phyloP scores from a whole-genome alignment of 2,888 invertebrate genomes.

The Xestia ashworthii region DNA sequence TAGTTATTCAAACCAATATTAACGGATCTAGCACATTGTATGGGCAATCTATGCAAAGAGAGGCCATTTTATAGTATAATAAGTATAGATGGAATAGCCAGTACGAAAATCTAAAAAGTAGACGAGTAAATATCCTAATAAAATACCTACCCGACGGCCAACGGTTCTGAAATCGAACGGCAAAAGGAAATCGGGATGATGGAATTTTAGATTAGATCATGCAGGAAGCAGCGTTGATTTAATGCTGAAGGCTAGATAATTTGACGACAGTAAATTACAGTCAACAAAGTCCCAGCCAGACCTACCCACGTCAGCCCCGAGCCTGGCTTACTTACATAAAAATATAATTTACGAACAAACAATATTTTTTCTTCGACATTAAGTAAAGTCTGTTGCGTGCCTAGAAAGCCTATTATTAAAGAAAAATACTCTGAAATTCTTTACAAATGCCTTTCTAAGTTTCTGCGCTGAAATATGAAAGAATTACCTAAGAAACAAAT shows the following conservation, averaged over 20 bases:
- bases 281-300: background rate
- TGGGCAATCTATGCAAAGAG: no score
- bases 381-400: conserved; percentile 62
- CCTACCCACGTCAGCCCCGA: background rate
- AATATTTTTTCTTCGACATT: conserved; percentile 42
- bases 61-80: no score
- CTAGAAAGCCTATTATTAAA: conserved; percentile 41
- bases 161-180: background rate
- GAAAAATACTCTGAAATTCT: conserved; percentile 35
- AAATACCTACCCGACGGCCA: background rate
- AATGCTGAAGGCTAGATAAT: background rate
- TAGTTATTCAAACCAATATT: background rate
- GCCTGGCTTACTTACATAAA: conserved; percentile 18
- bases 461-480: conserved; percentile 36
- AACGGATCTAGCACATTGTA: background rate
- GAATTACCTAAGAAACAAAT: conserved; percentile 26
- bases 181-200: background rate
- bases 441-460: conserved; percentile 40
- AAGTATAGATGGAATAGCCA: background rate
- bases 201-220: background rate
- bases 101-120: background rate
- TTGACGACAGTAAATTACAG: background rate
- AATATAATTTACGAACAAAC: conserved; percentile 25
- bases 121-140: background rate
- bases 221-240: background rate